phyloP scores from a whole-genome alignment of 2,888 invertebrate genomes.

The Onthophagus sagittarius region DNA sequence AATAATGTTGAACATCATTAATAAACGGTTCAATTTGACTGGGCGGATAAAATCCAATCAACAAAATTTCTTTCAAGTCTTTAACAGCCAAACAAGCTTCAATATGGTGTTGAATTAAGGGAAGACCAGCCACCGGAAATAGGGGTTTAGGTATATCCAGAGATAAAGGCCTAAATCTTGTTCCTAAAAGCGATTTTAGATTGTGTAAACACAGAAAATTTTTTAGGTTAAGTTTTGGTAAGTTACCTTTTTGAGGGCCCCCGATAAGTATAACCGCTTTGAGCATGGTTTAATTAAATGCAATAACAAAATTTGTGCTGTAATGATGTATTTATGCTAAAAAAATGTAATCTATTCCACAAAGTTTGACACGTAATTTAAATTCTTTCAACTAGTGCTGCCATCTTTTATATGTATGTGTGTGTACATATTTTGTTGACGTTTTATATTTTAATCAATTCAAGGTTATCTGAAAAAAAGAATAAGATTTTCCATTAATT shows the following conservation, averaged over 20 bases:
- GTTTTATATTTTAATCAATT: neutral
- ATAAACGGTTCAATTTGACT: slow-evolving; percentile 85
- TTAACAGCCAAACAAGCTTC: slow-evolving; percentile 82
- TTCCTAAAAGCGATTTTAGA: slow-evolving; percentile 61
- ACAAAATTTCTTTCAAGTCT: slow-evolving; percentile 82
- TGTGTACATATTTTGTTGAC: neutral
- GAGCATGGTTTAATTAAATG: slow-evolving; percentile 52
- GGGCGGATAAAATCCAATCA: slow-evolving; percentile 90
- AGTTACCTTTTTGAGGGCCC: slow-evolving; percentile 87
- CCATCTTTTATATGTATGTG: no score
- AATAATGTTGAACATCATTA: slow-evolving; percentile 76
- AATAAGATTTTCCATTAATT: no score
- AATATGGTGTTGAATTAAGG: slow-evolving; percentile 95
- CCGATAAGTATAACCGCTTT: slow-evolving; percentile 91
- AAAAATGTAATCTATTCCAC: neutral
- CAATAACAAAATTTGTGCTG: neutral
- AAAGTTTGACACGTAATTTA: slow-evolving; percentile 5
- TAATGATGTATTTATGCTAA: neutral
- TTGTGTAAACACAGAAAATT: slow-evolving; percentile 14
- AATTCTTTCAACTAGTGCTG: neutral
- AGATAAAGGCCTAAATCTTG: slow-evolving; percentile 93
- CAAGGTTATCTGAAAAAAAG: neutral
- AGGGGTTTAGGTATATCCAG: slow-evolving; percentile 96
- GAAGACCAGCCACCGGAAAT: slow-evolving; percentile 94
- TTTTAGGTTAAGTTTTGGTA: slow-evolving; percentile 10